phyloP scores from a whole-genome alignment of 2,888 invertebrate species.

The Caenorhabditis uteleia region DNA sequence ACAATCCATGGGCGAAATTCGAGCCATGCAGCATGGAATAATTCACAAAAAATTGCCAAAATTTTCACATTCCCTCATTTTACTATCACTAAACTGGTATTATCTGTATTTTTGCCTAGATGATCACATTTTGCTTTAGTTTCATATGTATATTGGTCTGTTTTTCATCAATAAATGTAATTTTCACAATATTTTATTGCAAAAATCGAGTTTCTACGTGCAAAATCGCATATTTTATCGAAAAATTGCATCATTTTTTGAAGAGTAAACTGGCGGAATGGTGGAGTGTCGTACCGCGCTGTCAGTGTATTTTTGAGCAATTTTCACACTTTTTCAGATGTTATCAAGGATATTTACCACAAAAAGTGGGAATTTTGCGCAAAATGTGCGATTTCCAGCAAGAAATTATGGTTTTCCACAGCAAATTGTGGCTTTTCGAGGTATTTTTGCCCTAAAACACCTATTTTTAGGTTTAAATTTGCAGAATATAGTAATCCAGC shows the following conservation, averaged over 20 bases:
- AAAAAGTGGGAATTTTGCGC: too few species aligned
- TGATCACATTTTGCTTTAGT: neutral
- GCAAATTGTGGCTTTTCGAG: too few species aligned
- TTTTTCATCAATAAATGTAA: neutral
- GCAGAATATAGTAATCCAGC: conserved; percentile 44
- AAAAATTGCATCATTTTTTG: neutral
- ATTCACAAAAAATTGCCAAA: neutral
- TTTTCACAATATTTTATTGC: neutral
- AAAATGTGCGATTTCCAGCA: too few species aligned
- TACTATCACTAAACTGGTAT: neutral
- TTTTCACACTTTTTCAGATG: too few species aligned
- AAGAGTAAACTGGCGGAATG: too few species aligned
- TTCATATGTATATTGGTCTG: neutral
- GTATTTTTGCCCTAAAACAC: neutral
- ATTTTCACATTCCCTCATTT: neutral
- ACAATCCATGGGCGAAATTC: conserved; percentile 92
- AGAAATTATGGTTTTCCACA: too few species aligned
- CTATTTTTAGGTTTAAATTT: conserved; percentile 1
- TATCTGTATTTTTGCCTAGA: neutral
- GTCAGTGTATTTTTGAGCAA: too few species aligned
- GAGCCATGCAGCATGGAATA: conserved; percentile 32
- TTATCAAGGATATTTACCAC: too few species aligned
- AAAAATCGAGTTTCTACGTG: neutral
- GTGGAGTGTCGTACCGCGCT: too few species aligned
- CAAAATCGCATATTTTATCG: neutral